These are phyloP conservation scores for Pachycephala philippinensis DNA, from an alignment of 2,113 vertebrate genomes.

Conservation along the genomic window DNA sequence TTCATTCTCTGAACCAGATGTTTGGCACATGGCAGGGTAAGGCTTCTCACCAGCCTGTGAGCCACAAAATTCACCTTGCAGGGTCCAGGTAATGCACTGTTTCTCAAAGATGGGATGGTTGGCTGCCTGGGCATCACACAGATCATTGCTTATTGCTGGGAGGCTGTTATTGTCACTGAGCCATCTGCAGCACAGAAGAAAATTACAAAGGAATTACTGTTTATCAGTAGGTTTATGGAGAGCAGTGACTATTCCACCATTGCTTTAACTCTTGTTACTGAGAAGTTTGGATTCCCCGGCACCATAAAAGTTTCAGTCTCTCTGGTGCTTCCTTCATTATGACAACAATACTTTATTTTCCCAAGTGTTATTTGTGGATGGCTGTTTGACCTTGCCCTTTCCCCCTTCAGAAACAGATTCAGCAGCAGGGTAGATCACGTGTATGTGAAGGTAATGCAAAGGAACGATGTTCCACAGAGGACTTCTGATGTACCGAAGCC, in stretches of 20 bases:
- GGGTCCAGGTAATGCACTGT: neutral
- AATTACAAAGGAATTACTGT: neutral
- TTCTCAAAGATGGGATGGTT: neutral
- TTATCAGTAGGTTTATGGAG: neutral
- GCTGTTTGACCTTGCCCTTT: neutral
- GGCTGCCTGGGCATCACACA: neutral
- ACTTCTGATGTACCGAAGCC: neutral
- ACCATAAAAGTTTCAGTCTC: neutral
- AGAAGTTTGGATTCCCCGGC: neutral
- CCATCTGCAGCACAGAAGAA: neutral
- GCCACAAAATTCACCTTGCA: neutral
- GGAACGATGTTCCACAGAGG: rapidly evolving
- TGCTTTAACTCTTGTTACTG: neutral
- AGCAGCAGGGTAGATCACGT: neutral
- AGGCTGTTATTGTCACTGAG: neutral
- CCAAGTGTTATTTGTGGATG: neutral
- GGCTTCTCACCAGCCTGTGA: neutral
- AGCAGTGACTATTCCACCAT: neutral
- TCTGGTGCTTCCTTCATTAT: neutral
- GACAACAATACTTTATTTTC: neutral
- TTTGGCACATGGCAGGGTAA: rapidly evolving
- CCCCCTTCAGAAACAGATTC: neutral
- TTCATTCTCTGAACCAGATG: neutral
- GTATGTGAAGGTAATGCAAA: neutral
- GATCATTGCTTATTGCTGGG: neutral